Evolutionary conservation across 1,140 invertebrate genomes (phyloP).

Genomic region (Planococcus citri): DNA sequence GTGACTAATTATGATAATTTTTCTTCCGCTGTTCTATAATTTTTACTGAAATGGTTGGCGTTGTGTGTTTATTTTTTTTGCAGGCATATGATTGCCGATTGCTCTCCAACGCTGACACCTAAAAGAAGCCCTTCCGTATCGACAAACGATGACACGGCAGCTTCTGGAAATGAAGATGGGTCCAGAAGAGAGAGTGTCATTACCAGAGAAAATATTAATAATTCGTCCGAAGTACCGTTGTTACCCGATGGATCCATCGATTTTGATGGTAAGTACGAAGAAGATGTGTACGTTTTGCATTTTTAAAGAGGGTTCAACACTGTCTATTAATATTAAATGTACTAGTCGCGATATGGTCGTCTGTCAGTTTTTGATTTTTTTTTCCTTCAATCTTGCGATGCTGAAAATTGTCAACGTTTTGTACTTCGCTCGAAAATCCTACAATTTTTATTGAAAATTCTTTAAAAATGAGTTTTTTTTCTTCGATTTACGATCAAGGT

Average conservation of each 20-base stretch:
- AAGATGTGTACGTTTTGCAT: too few relatives aligned
- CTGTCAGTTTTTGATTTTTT: too few relatives aligned
- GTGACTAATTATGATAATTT: too few relatives aligned
- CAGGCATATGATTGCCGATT: neutral
- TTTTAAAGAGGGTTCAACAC: neutral
- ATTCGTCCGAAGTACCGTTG: constrained; percentile 12
- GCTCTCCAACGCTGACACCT: neutral
- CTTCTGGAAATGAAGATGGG: constrained; percentile 1
- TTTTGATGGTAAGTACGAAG: neutral
- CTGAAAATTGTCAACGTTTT: too few relatives aligned
- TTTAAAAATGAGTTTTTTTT: too few relatives aligned
- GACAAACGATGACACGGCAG: neutral
- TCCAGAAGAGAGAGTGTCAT: constrained; percentile 6
- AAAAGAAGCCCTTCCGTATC: constrained; percentile 1
- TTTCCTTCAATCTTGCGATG: too few relatives aligned
- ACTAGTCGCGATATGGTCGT: too few relatives aligned
- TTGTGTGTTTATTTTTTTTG: neutral
- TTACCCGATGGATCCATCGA: neutral
- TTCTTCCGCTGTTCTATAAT: too few relatives aligned
- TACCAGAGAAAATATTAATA: neutral
- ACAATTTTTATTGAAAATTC: too few relatives aligned
- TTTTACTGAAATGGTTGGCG: neutral
- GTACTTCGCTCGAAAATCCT: too few relatives aligned
- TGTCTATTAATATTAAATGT: too few relatives aligned
- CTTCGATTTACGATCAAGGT: too few relatives aligned